Conservation (phyloP, 2,888 invertebrate species). For the Alloscopus bannaensis region DNA sequence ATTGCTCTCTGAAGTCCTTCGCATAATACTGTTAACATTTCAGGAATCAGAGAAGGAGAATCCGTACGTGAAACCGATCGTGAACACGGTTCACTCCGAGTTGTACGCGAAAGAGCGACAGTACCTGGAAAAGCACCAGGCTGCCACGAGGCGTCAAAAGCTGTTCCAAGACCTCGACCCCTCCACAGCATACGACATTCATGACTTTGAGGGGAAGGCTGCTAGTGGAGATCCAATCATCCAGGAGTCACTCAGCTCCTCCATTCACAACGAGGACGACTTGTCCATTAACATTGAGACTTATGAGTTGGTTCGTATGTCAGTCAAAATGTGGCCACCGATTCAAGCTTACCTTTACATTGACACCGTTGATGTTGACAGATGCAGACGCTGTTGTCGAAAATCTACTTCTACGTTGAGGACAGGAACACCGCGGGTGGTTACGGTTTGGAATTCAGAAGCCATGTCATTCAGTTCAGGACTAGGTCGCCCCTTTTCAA, state of each 20-base stretch:
- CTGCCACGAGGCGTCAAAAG: background rate
- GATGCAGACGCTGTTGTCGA: constrained; percentile 19
- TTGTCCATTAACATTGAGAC: constrained; percentile 9
- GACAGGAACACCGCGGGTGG: background rate
- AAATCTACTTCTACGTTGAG: constrained; percentile 7
- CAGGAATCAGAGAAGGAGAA: constrained; percentile 44
- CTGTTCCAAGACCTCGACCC: constrained; percentile 26
- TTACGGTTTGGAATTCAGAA: background rate
- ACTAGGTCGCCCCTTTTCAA: no score
- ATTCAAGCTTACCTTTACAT: background rate
- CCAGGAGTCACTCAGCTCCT: background rate
- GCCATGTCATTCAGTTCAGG: background rate
- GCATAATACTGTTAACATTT: no score
- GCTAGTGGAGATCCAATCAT: no score
- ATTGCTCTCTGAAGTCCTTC: no score
- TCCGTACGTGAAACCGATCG: constrained; percentile 18
- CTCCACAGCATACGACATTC: constrained; percentile 10
- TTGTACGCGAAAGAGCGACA: constrained; percentile 22
- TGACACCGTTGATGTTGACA: no score
- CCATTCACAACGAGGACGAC: background rate
- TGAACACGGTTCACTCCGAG: constrained; percentile 7
- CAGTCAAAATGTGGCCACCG: background rate
- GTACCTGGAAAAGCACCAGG: constrained; percentile 10
- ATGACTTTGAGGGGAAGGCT: background rate
- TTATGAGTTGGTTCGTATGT: no score